Base-by-base conservation (phyloP, 2,888 invertebrate genomes). In the Thecocarcelia acutangulata region DNA sequence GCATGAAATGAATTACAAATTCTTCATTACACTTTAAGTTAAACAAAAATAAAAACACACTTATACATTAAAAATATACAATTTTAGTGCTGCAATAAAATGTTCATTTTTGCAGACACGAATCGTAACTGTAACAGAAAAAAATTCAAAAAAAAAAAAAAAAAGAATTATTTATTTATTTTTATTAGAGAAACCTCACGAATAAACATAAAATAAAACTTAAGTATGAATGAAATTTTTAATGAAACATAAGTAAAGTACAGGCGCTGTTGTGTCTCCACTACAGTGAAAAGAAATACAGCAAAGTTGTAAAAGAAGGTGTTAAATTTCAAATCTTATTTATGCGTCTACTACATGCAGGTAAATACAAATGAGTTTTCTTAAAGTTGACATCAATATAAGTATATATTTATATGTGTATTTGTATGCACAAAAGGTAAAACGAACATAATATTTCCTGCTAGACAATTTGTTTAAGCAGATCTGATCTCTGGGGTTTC, bases 221-320 rank as follows among this genome's bases (percentile, higher is more conserved):
- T 61, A 69, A 69, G 58, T 77, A 79, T 83, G 83, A 83, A 83
- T 83, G 83, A 83, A 80, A 76, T 83, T 76, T 68, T 76, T 72
- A 79, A 76, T 76, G 72, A 80, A 83, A 83, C 63, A 73, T 58
- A 79, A 79, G 72, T 63, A 50, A 77, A 56, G 37, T 63, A 37
- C 37, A 52, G 44, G 58, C 69, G 44, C 72, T 68, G 21, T 61
- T 46, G 46, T 74, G 69, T 68, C 66, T 80, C 56, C 68, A 72
- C 40, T 66, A 24, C 9, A 54, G 21, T 24, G 5, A 17, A 64
- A 42, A 58, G 33, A 64, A 70, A 66, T 59, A n/a, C n/a, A 68
- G 52, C 56, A 46, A 81, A 83, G 83, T 86, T 88, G 86, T 88
- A 88, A 88, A 87, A 88, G 87, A 87, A 84, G 87, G 84, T 86